These are phyloP conservation scores for Hyperoodon ampullatus DNA, from an alignment of 2,113 vertebrate genomes.

Conservation along the genomic window DNA sequence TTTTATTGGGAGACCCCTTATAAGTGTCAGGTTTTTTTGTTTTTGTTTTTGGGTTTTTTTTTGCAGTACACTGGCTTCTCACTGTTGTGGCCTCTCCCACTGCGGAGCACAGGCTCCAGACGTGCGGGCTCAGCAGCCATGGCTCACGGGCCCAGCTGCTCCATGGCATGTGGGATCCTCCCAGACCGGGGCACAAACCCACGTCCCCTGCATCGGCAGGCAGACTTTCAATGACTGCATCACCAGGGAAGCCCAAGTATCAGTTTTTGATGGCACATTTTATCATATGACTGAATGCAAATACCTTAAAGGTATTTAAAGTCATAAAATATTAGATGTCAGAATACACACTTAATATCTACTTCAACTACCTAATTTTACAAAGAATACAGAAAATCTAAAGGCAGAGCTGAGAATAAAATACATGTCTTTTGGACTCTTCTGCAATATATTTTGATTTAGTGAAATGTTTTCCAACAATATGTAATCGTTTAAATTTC, in stretches of 20 bases:
- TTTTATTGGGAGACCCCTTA: not conserved
- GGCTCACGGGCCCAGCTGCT: too few relatives aligned
- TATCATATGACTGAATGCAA: not conserved
- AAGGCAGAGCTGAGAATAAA: not conserved
- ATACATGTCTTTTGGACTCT: not conserved
- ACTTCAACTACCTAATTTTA: not conserved
- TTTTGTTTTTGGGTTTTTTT: too few relatives aligned
- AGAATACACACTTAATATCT: not conserved
- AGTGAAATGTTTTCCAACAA: not conserved
- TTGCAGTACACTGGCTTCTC: too few relatives aligned
- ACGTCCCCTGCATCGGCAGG: too few relatives aligned
- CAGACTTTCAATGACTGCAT: accelerated
- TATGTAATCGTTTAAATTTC: not conserved
- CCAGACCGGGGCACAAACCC: accelerated
- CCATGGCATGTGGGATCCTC: too few relatives aligned
- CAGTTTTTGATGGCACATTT: not conserved
- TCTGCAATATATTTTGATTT: not conserved
- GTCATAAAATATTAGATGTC: not conserved
- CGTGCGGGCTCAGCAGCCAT: too few relatives aligned
- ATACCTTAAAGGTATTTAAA: not conserved
- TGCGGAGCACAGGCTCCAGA: too few relatives aligned
- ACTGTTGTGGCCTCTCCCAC: too few relatives aligned
- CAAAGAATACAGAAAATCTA: not conserved
- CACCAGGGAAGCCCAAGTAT: not conserved
- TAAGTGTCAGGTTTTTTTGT: not conserved